These are phyloP conservation scores for Ifrita kowaldi DNA, from an alignment of 2,113 vertebrate genomes.

Conservation along the genomic window DNA sequence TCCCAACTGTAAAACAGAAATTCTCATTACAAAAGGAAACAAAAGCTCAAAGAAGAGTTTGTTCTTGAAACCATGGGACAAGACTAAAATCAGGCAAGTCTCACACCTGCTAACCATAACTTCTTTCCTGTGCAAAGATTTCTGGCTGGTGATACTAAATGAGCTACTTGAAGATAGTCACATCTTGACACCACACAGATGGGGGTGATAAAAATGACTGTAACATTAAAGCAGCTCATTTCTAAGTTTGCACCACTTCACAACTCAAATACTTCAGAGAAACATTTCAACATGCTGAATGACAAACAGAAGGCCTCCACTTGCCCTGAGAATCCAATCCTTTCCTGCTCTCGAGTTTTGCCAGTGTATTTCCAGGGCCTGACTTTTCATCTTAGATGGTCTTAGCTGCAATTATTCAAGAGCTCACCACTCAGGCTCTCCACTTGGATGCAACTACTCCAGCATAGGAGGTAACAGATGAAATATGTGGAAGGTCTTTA, in stretches of 20 bases:
- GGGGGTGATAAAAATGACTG: not conserved
- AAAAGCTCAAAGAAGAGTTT: not conserved
- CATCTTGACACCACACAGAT: not conserved
- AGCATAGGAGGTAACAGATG: not conserved
- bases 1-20: not conserved
- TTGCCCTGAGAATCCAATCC: not conserved
- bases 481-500: not conserved
- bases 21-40: not conserved
- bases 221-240: not conserved
- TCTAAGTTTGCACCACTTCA: not conserved
- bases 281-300: not conserved
- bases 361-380: not conserved
- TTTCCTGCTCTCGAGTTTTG: not conserved
- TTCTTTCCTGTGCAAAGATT: not conserved
- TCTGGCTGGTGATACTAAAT: not conserved
- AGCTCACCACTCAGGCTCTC: not conserved
- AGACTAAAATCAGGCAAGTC: not conserved
- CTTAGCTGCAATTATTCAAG: not conserved
- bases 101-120: not conserved
- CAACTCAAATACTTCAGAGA: not conserved
- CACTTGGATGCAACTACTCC: rapidly evolving
- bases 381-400: not conserved
- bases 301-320: not conserved
- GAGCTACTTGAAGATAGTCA: not conserved
- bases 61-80: not conserved